Conservation (phyloP, 1,140 invertebrate species). For the Listronotus bonariensis region DNA sequence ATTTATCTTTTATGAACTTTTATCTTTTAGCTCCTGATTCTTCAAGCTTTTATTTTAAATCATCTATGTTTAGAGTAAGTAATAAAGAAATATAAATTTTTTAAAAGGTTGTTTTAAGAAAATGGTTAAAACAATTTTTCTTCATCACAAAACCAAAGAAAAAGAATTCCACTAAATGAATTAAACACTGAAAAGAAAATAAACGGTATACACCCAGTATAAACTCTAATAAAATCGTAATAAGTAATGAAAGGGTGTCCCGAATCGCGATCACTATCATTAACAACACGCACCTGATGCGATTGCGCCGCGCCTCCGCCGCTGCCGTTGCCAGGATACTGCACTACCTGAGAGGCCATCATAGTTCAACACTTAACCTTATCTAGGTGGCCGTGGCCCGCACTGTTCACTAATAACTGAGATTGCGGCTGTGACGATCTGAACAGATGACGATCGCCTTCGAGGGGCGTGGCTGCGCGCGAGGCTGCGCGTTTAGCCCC, state of each 20-base stretch:
- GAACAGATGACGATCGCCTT: slow-evolving; percentile 47
- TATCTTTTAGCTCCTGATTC: too few species aligned
- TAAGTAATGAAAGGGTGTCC: slow-evolving; percentile 41
- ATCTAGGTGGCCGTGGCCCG: slow-evolving; percentile 9
- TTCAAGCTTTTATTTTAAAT: too few species aligned
- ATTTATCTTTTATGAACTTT: too few species aligned
- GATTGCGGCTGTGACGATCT: slow-evolving; percentile 45
- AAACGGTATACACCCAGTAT: neutral
- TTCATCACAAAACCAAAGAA: neutral
- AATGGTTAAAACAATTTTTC: too few species aligned
- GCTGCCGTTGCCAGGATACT: slow-evolving; percentile 36
- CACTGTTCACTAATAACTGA: slow-evolving; percentile 55
- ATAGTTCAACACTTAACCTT: slow-evolving; percentile 49
- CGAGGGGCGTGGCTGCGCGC: slow-evolving; percentile 48
- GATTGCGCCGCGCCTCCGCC: slow-evolving; percentile 47
- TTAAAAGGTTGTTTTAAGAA: too few species aligned
- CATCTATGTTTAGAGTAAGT: too few species aligned
- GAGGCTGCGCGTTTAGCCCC: slow-evolving; percentile 43
- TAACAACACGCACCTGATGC: slow-evolving; percentile 50
- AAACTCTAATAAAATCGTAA: slow-evolving; percentile 13
- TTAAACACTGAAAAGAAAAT: neutral
- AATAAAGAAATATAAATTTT: too few species aligned
- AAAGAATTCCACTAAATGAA: neutral
- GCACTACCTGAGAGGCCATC: slow-evolving; percentile 51
- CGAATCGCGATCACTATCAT: slow-evolving; percentile 49